Percentiles rank a stretch among this genome's conserved stretches.
Conservation (phyloP, 2,113 vertebrate genomes). For the Rhinogobius similis region DNA sequence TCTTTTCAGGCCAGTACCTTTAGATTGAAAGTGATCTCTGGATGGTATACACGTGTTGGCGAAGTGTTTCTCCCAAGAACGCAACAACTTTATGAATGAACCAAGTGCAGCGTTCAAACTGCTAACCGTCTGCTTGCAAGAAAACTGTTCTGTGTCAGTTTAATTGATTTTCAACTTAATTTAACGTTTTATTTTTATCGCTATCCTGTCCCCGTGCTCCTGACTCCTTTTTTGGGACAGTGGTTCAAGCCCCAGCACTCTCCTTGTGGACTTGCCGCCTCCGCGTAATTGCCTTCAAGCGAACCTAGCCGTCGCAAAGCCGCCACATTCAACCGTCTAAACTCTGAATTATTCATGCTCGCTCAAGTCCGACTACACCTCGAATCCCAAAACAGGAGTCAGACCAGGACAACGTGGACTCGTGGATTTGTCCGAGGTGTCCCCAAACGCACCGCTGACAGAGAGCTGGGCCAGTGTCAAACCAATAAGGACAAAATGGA, state of each 20-base stretch:
- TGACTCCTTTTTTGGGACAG: conserved; percentile 33
- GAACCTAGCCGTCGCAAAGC: not conserved
- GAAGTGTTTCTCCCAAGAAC: no score
- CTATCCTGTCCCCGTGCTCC: conserved; percentile 2
- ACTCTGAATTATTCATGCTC: conserved; percentile 7
- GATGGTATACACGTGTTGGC: no score
- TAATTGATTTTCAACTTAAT: not conserved
- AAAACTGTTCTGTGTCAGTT: not conserved
- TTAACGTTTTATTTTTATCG: not conserved
- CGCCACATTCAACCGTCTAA: conserved; percentile 1
- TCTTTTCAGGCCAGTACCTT: no score
- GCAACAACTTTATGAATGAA: no score
- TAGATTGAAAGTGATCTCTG: no score
- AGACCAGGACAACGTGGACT: not conserved
- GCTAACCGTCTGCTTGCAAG: no score
- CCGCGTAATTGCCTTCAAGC: not conserved
- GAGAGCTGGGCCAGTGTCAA: not conserved
- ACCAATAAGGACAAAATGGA: not conserved
- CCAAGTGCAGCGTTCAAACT: no score
- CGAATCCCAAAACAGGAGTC: conserved; percentile 6
- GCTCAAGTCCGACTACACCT: not conserved
- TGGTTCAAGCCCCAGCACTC: not conserved
- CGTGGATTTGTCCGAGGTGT: not conserved
- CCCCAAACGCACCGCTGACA: not conserved
- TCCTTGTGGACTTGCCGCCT: conserved; percentile 13